Evolutionary conservation across 2,797 vertebrate genomes (phyloP).

Genomic region (Lindbergichthys nudifrons): DNA sequence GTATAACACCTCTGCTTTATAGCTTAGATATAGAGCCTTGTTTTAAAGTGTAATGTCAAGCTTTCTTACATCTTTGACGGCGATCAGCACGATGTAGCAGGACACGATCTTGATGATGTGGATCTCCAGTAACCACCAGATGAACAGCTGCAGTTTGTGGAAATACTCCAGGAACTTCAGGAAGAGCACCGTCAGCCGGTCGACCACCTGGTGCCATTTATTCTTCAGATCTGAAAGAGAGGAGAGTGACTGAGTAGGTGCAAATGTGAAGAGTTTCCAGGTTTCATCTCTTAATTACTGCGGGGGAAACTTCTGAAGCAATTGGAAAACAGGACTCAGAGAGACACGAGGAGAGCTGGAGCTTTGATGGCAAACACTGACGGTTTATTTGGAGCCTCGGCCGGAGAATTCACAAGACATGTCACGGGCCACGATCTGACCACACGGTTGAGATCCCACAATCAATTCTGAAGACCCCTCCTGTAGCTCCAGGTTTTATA

Average conservation of each 20-base stretch:
- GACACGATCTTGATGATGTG: conserved; percentile 97
- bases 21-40: no score
- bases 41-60: neutral
- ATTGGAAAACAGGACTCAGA: no score
- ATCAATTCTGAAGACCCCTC: no score
- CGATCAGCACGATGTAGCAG: conserved; percentile 93
- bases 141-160: conserved; percentile 96
- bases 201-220: conserved; percentile 97
- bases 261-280: conserved; percentile 19
- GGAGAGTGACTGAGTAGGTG: conserved; percentile 20
- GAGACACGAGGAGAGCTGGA: no score
- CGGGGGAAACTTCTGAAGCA: no score
- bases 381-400: no score
- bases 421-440: no score
- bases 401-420: no score
- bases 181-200: conserved; percentile 96
- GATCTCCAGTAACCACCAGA: conserved; percentile 98
- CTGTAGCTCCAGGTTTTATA: no score
- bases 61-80: conserved; percentile 90
- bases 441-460: no score
- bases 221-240: conserved; percentile 89
- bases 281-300: conserved; percentile 14
- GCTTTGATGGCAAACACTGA: no score
- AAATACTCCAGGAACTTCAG: conserved; percentile 97
- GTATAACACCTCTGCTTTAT: no score